Evolutionary conservation across 2,113 vertebrate species (phyloP).

Genomic region (Sinocyclocheilus rhinocerous): DNA sequence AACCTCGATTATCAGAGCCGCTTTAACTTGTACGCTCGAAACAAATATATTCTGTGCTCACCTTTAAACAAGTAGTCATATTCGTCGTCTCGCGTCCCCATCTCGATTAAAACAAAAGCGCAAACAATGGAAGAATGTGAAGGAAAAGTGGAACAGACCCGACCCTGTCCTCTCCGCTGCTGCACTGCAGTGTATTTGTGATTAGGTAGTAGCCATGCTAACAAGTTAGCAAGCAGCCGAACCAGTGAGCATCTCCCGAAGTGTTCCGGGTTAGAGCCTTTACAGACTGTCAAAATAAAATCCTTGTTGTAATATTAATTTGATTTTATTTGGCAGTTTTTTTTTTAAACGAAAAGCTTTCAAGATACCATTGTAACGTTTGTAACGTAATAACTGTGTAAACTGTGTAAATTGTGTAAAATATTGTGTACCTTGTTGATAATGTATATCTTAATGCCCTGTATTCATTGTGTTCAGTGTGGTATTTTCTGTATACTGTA

Average conservation of each 20-base stretch:
- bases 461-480: no score
- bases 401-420: neutral
- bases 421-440: no score
- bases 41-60: slow-evolving; percentile 61
- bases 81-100: slow-evolving; percentile 96
- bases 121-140: slow-evolving; percentile 16
- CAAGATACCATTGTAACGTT: neutral
- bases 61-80: slow-evolving; percentile 99
- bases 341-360: neutral
- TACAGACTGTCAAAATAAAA: slow-evolving; percentile 13
- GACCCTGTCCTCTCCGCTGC: slow-evolving; percentile 28
- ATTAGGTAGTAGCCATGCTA: slow-evolving; percentile 57
- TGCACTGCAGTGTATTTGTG: slow-evolving; percentile 53
- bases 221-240: slow-evolving; percentile 42
- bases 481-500: no score
- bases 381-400: neutral
- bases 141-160: slow-evolving; percentile 26
- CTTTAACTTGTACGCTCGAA: neutral
- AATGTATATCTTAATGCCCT: no score
- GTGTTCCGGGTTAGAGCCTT: slow-evolving; percentile 29
- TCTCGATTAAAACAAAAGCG: slow-evolving; percentile 58
- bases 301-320: neutral
- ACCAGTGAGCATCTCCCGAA: neutral
- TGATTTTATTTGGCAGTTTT: neutral
- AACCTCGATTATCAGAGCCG: neutral